Conservation (phyloP, 2,113 vertebrate genomes). For the Noctilio leporinus region DNA sequence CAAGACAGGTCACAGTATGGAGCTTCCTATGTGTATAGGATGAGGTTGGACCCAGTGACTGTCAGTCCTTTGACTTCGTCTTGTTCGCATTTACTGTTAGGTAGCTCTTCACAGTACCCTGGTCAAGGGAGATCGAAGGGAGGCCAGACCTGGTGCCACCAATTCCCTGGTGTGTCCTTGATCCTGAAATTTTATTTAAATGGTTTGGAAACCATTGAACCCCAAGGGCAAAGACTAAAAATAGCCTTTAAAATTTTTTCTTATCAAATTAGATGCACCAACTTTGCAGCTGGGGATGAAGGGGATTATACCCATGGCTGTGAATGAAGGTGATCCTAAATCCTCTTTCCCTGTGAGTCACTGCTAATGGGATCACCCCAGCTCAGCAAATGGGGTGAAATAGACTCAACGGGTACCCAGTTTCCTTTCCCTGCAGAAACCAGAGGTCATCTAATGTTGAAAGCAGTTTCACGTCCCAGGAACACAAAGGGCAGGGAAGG, state of each 20-base stretch:
- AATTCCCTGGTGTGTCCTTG: neutral
- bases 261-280: neutral
- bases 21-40: neutral
- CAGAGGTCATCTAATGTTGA: neutral
- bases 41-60: neutral
- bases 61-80: neutral
- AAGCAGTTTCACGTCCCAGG: neutral
- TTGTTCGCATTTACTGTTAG: neutral
- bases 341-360: neutral
- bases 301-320: neutral
- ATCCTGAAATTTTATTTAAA: constrained; percentile 18
- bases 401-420: neutral
- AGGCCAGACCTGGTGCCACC: neutral
- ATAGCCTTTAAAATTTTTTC: constrained; percentile 25
- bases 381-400: neutral
- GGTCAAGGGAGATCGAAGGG: neutral
- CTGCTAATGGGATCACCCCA: neutral
- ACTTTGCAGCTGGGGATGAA: neutral
- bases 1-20: neutral
- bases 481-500: neutral
- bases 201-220: neutral
- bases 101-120: neutral
- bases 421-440: neutral
- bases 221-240: constrained; percentile 41
- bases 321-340: neutral